Evolutionary conservation across 2,888 invertebrate genomes (phyloP).

Genomic region (Coenonympha glycerion): DNA sequence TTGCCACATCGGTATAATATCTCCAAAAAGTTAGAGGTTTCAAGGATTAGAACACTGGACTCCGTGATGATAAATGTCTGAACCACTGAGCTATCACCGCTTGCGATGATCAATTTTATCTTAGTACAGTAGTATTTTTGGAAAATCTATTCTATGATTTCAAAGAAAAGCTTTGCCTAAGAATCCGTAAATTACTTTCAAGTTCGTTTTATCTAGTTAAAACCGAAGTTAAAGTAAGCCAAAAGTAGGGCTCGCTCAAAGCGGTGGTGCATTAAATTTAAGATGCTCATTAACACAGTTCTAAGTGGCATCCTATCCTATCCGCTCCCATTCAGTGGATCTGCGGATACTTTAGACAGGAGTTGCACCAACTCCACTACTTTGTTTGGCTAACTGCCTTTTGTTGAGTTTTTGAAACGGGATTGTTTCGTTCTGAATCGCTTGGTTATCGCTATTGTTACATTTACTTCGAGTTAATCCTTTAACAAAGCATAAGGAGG

Average conservation of each 20-base stretch:
- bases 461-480: too few relatives aligned
- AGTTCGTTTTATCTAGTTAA: conserved; percentile 19
- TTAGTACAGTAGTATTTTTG: neutral
- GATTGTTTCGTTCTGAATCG: neutral
- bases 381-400: conserved; percentile 4
- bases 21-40: too few relatives aligned
- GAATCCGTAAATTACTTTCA: neutral
- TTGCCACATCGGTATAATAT: too few relatives aligned
- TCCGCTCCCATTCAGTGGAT: conserved; percentile 8
- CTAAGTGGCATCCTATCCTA: conserved; percentile 6
- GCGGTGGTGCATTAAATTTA: conserved; percentile 10
- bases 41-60: too few relatives aligned
- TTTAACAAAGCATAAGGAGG: too few relatives aligned
- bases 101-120: too few relatives aligned
- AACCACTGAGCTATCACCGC: too few relatives aligned
- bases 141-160: neutral
- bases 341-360: conserved; percentile 1
- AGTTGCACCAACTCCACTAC: conserved; percentile 2
- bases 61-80: too few relatives aligned
- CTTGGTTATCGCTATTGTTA: neutral
- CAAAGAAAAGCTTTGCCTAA: neutral
- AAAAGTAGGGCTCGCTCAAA: conserved; percentile 17
- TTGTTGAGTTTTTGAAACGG: neutral
- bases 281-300: conserved; percentile 14
- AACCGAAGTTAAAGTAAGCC: conserved; percentile 15